phyloP scores from a whole-genome alignment of 1,140 invertebrate species.

The Caenorhabditis tropicalis region DNA sequence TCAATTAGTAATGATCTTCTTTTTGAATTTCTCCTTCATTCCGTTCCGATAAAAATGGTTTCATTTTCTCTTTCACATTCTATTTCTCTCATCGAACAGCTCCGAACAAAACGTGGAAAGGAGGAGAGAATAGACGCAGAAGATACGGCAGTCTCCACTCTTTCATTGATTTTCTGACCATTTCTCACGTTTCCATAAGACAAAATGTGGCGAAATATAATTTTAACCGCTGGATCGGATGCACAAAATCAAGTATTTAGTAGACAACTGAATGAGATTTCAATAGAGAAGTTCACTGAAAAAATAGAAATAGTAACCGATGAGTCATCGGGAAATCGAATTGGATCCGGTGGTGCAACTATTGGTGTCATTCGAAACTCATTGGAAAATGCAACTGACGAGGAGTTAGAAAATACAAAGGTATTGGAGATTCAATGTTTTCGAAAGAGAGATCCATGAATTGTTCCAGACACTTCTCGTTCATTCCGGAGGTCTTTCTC shows the following conservation, averaged over 20 bases:
- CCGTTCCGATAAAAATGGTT: too few relatives aligned
- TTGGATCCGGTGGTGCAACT: background rate
- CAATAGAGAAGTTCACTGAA: background rate
- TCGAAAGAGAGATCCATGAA: background rate
- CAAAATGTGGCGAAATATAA: background rate
- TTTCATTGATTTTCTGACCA: background rate
- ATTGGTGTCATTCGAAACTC: background rate
- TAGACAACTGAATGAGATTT: background rate
- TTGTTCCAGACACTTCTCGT: background rate
- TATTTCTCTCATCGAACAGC: background rate
- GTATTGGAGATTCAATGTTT: background rate
- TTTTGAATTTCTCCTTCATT: too few relatives aligned
- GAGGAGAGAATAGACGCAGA: background rate
- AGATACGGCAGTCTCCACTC: background rate
- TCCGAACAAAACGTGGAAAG: background rate
- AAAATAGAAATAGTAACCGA: background rate
- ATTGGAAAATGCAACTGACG: background rate
- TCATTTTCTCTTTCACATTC: background rate
- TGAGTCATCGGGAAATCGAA: constrained; percentile 4
- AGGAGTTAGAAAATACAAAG: background rate
- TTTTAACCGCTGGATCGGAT: background rate
- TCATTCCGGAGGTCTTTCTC: constrained; percentile 44
- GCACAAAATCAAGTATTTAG: background rate
- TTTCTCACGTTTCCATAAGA: background rate
- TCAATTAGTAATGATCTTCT: too few relatives aligned